Conservation (phyloP, 2,113 vertebrate species). For the Urocynchramus pylzowi region DNA sequence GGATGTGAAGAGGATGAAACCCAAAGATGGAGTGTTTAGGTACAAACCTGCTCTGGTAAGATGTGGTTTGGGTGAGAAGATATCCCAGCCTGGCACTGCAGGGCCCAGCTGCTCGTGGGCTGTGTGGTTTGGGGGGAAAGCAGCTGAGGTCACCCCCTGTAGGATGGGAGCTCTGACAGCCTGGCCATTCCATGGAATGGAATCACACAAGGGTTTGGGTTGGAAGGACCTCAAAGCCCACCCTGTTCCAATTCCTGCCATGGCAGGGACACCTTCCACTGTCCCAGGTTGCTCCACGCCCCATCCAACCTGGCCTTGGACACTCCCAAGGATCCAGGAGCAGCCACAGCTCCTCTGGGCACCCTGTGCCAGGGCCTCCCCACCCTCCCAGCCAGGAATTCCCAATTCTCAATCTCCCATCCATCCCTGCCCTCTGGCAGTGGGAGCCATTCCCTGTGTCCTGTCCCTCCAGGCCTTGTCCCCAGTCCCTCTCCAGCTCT, state of each 20-base stretch:
- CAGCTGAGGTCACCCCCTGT: accelerated
- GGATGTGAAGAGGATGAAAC: background rate
- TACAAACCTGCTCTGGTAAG: background rate
- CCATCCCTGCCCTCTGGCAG: background rate
- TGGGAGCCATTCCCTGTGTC: background rate
- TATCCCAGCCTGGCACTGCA: background rate
- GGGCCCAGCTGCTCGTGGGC: accelerated
- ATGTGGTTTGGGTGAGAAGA: background rate
- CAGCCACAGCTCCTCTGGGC: background rate
- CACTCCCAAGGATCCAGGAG: background rate
- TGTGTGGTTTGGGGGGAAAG: background rate
- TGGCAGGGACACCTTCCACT: background rate
- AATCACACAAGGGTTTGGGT: background rate
- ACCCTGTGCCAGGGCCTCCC: accelerated
- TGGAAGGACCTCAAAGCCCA: background rate
- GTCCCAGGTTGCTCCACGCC: background rate
- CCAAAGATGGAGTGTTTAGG: no score
- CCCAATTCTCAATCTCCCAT: background rate
- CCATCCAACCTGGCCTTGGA: accelerated
- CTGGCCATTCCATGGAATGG: accelerated
- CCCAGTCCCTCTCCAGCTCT: background rate
- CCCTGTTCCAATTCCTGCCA: accelerated
- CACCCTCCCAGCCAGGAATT: background rate
- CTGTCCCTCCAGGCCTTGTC: background rate
- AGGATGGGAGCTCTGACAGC: background rate